These are phyloP conservation scores for Aurelia sp. DNA, from an alignment of 30 jellyfish, hydroid and myxozoan species.

Conservation along the genomic window DNA sequence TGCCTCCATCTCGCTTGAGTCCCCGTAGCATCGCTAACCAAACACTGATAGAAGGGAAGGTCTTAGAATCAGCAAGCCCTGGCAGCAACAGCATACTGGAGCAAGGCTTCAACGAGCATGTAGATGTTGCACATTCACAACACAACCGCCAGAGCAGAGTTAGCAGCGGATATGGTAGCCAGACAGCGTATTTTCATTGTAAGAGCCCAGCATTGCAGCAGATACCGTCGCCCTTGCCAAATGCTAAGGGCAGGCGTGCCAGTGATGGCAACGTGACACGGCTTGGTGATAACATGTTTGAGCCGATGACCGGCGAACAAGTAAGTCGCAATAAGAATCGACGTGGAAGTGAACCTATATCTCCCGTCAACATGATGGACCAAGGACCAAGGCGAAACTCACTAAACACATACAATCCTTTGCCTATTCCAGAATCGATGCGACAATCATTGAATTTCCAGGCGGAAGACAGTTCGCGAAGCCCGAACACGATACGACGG, in stretches of 20 bases:
- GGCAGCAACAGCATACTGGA: slow-evolving; percentile 48
- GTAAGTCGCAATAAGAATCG: slow-evolving; percentile 53
- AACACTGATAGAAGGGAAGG: slow-evolving; percentile 87
- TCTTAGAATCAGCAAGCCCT: slow-evolving; percentile 62
- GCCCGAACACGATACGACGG: slow-evolving; percentile 49
- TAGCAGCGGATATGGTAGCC: slow-evolving; percentile 95
- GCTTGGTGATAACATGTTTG: slow-evolving; percentile 71
- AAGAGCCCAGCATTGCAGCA: slow-evolving; percentile 84
- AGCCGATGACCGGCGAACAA: slow-evolving; percentile 42
- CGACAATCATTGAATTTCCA: slow-evolving; percentile 45
- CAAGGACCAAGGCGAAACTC: slow-evolving; percentile 89
- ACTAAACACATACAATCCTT: slow-evolving; percentile 71
- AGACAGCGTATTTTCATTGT: slow-evolving; percentile 80
- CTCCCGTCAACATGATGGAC: slow-evolving; percentile 72
- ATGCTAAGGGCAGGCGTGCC: slow-evolving; percentile 84
- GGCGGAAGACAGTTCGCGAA: slow-evolving; percentile 39
- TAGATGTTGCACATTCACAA: slow-evolving; percentile 61
- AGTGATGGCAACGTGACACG: slow-evolving; percentile 92
- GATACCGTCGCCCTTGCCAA: slow-evolving; percentile 73
- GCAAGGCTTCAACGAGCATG: slow-evolving; percentile 49
- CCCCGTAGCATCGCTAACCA: slow-evolving; percentile 86
- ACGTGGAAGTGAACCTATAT: slow-evolving; percentile 94
- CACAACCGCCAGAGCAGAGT: slow-evolving; percentile 90
- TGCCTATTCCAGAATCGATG: slow-evolving; percentile 93
- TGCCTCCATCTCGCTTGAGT: slow-evolving; percentile 93